Base-by-base conservation (phyloP, 2,888 invertebrate genomes). In the Strigamia crassipes region DNA sequence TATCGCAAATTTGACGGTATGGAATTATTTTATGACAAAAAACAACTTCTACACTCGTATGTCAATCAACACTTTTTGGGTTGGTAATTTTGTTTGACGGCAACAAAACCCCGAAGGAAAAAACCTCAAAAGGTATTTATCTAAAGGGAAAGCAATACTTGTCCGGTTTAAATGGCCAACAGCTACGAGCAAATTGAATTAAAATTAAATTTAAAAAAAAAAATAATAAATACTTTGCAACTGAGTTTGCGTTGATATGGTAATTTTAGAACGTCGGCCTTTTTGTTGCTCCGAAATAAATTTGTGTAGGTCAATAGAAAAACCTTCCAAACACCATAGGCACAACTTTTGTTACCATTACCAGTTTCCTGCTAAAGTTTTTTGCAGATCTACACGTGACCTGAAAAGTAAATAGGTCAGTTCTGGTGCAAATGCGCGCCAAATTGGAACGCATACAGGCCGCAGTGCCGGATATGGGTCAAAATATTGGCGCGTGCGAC, bases 401-500 rank as follows among this genome's bases (percentile, higher is more conserved):
- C 80, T 51, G 80, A 80, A 80, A 80, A 80, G 42, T 51, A 80
- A 80, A 51, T 80, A 46, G 80, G 80, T 80, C 80, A 80, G 31
- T 51, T 51, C 23, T 13, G 27, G 80, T 31, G 31, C 31, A 80
- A 80, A 80, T 31, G 51, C 80, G 51, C 56, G 80, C 51, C 80
- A 80, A 80, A 51, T 80, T 80, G 78, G 78, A 78, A 78, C 78
- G 42, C 38, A 42, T 18, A 78, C 46, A 80, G 80, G 56, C 46
- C 80, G 80, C n/a, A 80, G 42, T 31, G 80, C 56, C 46, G 78
- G 78, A 78, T 80, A 31, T 80, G 80, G 80, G 80, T 80, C 80
- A 80, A 51, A 80, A 80, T 73, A 73, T 80, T 80, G 80, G 80
- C 80, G 80, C 56, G 31, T 31, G 51, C 41, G 42, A 38, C 78